Evolutionary conservation across 1,140 invertebrate species (phyloP), one percentile per base, ranked within the genome.

Genomic region (Trigoniulus corallinus): DNA sequence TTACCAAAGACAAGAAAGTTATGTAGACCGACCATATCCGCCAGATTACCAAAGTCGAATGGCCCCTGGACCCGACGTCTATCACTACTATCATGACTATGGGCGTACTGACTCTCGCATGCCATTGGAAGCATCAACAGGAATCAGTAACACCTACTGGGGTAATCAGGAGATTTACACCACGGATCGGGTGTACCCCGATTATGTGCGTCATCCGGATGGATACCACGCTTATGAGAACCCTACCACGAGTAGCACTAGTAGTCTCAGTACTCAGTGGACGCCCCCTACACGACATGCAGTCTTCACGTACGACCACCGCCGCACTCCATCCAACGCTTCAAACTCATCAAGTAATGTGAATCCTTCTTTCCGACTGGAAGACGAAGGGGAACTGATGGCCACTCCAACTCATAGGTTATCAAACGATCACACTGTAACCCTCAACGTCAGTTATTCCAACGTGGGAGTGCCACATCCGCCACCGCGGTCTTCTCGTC

Each of bases 261-360:
- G 54, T 54, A 47, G 52, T 27, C 24, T 45, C 25, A 40, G 53
- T 20, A 54, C 55, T 42, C 39, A 46, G 26, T 50, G 52, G 37
- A 41, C 26, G 22, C 39, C 48, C n/a, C 34, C 56, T 24, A 23
- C 54, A 23, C 48, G 45, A 26, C 45, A 43, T 57, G 77, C 53
- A 71, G 72, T 15, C 13, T 24, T 26, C 40, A 27, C 51, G 23
- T 60, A 61, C 46, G 59, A 61, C 47, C 80, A 82, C 61, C 69
- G 75, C 52, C 69, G 78, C 49, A 82, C 80, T 2, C 74, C 78
- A 2, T 81, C 80, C 2, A 82, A 82, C 61, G 72, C 74, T 21
- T 67, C 67, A 51, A 73, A 71, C 12, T 71, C 74, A 10, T 76
- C 72, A 37, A 67, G 66, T 47, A 70, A 70, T 41, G 62, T 76